Evolutionary conservation across 2,113 vertebrate species (phyloP).

Genomic region (Galemys pyrenaicus): DNA sequence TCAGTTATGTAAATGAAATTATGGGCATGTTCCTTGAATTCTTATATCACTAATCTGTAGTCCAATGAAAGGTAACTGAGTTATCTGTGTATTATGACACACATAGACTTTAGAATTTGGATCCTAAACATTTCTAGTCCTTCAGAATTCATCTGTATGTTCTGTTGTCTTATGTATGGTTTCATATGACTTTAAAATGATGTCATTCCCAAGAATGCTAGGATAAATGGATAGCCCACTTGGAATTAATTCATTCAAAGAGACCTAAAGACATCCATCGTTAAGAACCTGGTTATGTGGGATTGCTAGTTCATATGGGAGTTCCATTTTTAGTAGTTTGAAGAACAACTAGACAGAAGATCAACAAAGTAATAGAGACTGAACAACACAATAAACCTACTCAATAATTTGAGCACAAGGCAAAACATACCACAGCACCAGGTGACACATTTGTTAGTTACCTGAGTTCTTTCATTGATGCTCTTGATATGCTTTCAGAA

Average conservation of each 20-base stretch:
- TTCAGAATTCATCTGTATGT: neutral
- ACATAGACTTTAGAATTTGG: neutral
- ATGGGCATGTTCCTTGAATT: neutral
- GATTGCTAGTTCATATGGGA: too few relatives aligned
- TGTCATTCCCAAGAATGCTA: neutral
- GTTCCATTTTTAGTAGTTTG: too few relatives aligned
- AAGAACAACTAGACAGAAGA: neutral
- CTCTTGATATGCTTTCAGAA: neutral
- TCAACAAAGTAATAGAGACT: neutral
- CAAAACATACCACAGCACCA: neutral
- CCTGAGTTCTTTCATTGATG: neutral
- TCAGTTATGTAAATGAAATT: neutral
- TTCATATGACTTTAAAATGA: conserved; percentile 8
- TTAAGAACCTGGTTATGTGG: too few relatives aligned
- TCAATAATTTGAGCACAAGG: neutral
- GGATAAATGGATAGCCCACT: neutral
- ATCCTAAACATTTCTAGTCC: neutral
- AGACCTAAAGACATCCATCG: neutral
- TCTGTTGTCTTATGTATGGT: neutral
- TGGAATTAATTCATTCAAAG: neutral
- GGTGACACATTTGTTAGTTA: neutral
- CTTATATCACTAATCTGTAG: neutral
- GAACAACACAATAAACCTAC: neutral
- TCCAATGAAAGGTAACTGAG: neutral
- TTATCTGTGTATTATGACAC: neutral